Base-by-base conservation (phyloP, 2,797 vertebrate species). In the Ceyx erithaca region DNA sequence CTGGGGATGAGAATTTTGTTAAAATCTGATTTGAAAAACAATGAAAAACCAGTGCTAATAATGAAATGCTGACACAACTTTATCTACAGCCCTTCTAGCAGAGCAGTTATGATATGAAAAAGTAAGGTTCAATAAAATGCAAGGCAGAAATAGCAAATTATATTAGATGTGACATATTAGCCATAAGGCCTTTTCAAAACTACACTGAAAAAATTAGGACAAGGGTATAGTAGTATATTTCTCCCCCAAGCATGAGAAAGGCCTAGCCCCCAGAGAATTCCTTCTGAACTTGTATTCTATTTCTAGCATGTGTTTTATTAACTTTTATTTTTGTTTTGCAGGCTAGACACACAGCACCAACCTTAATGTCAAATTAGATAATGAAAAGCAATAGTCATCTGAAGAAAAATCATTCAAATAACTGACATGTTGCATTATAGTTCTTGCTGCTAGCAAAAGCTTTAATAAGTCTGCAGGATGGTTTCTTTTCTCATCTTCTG, bases 361-460 rank as follows among this genome's bases (percentile, higher is more conserved):
- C 87, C 81, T 95, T 79, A 55, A 96, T 96, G 95, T 97, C 96
- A 97, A 97, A 97, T 97, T 96, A 88, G 93, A 96, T 96, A 96
- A 97, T 88, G 84, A 95, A 97, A 93, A 83, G 91, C 63, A 94
- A 96, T 95, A 92, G 83, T 92, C 92, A 94, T 95, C 78, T 84
- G 94, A 92, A 89, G 68, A 90, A 94, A 94, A 94, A 92, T 93
- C 78, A 95, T 90, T 95, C 93, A 95, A 95, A 95, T 90, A 94
- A 88, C 92, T 92, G 94, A 93, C 96, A 82, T 88, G 81, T 95
- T 96, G 85, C 81, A 85, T 96, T 96, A 95, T 79, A 85, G 89
- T 46, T 87, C 80, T 93, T 94, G 87, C 84, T 91, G 71, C 73
- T 76, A 92, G 94, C 89, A 92, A 94, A 89, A 92, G 58, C 83